These are phyloP conservation scores for Perca schrenkii DNA, from an alignment of 2,113 vertebrate species.

Conservation along the genomic window DNA sequence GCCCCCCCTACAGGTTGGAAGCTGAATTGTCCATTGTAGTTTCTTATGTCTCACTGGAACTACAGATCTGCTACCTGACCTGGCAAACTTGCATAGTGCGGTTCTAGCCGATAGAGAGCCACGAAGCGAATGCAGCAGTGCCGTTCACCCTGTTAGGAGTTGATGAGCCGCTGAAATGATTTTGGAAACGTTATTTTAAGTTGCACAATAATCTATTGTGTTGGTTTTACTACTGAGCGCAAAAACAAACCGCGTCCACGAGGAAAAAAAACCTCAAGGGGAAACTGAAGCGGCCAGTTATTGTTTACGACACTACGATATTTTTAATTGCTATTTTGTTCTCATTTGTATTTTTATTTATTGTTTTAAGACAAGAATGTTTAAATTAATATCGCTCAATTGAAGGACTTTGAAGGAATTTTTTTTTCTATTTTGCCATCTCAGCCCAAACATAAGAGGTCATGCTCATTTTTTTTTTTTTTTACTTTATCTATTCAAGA, in stretches of 20 bases:
- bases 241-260: background rate
- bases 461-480: background rate
- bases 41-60: no score
- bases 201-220: no score
- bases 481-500: background rate
- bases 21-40: no score
- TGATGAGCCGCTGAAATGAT: no score
- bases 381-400: conserved; percentile 8
- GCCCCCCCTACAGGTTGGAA: no score
- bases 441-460: no score
- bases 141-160: no score
- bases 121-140: no score
- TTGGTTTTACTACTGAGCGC: conserved; percentile 6
- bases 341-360: conserved; percentile 45
- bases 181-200: no score
- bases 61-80: no score
- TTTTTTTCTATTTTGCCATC: background rate
- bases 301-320: conserved; percentile 12
- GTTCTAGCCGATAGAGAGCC: no score
- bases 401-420: background rate
- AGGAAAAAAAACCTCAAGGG: background rate
- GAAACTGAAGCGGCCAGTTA: conserved; percentile 13
- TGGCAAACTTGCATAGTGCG: no score
- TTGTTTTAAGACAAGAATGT: conserved; percentile 41
- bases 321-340: conserved; percentile 41